Evolutionary conservation across 2,113 vertebrate genomes (phyloP), one percentile per base, ranked within the genome.

Genomic region (Elephantulus edwardii): DNA sequence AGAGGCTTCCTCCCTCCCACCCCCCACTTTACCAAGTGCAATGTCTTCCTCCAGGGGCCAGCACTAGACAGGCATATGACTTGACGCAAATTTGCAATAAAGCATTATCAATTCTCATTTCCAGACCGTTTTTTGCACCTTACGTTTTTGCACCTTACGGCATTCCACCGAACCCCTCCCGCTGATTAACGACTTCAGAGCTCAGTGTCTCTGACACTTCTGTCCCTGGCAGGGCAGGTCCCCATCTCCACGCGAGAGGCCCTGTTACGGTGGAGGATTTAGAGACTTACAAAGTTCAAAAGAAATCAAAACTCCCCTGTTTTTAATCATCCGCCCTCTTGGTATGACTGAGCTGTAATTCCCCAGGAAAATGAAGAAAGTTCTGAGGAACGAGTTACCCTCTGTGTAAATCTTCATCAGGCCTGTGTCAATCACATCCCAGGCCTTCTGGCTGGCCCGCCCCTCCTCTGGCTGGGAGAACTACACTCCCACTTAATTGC

Each of bases 321-420:
- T 97, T 96, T 97, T 97, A 97, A 97, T 97, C 89, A 97, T 95
- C 96, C 91, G 93, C 76, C 93, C 91, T 95, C 89, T 92, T 48
- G 77, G 86, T 79, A 95, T 98, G 96, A 97, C 97, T 98, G 97
- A 98, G 94, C 95, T 90, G 80, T 80, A 95, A 97, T 91, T 97
- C 93, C 77, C 96, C 80, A 83, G 96, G 93, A 96, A 97, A 97
- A 96, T 96, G 92, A 96, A 96, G 91, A 92, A 96, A 86, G 88
- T 96, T 98, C 95, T 98, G 97, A 97, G 95, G 96, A 97, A 97
- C 94, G 96, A 97, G 82, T 97, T 96, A 94, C 95, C 97, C 95
- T 95, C 91, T 94, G 88, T 93, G 95, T 97, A 98, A 97, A 97
- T 97, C 97, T 97, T 86, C 74, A 96, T 87, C 52, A 96, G 95